Evolutionary conservation across 2,113 vertebrate genomes (phyloP), one percentile per base, ranked within the genome.

Genomic region (Ceyx melanurus): DNA sequence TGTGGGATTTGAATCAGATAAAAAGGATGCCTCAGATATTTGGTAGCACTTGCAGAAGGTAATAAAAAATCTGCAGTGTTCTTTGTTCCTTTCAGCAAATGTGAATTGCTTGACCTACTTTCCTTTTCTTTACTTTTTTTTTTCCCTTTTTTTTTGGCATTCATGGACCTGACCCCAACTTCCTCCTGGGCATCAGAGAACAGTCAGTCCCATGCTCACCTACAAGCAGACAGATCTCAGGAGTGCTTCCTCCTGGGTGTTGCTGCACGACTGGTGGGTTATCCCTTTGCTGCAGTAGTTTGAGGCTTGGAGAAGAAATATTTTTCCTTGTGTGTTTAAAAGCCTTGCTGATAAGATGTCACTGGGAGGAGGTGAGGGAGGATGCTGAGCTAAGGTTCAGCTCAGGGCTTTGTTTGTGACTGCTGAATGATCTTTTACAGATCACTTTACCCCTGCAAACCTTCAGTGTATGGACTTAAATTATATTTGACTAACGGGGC

Each of bases 1-100:
- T 81, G 82, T 84, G 88, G 94, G 79, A 91, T 92, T 97, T 96
- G 84, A 95, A 95, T 96, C 88, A 75, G 91, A 81, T 92, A 51
- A 76, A 86, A 86, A 87, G 75, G 91, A 94, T 88, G 77, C 81
- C 65, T 93, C 79, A 40, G 76, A 93, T 92, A 92, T 79, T 90
- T 83, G 88, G 89, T 92, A 92, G 88, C 73, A 64, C 72, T 96
- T 88, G 87, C 84, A 57, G 60, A 84, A 94, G 89, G 95, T 89
- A 93, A 91, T 91, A 86, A 91, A 85, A 87, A 84, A 73, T 51
- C 82, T 35, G 60, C 75, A 73, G 43, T 5, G 23, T 48, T 93
- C 86, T 92, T 93, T 88, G 90, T 93, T 84, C 92, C 89, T 82
- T 87, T 60, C 65, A 70, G 84, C 45, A 33, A 26, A 70, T 56